These are phyloP conservation scores for Agrochola lota DNA, from an alignment of 2,888 invertebrate species.

Conservation along the genomic window DNA sequence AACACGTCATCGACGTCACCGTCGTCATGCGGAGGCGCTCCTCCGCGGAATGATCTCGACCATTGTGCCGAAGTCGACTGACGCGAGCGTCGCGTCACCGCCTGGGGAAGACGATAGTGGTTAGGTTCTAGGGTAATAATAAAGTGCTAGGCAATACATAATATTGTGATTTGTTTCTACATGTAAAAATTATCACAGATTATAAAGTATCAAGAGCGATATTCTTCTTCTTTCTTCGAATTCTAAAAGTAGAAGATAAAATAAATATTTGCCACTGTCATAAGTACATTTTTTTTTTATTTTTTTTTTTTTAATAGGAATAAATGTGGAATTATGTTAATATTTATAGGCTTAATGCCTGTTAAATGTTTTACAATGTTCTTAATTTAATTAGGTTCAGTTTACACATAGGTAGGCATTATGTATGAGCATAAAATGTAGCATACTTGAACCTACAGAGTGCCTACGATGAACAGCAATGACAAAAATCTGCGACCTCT, in stretches of 20 bases:
- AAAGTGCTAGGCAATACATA: not conserved
- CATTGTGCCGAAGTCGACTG: slow-evolving; percentile 91
- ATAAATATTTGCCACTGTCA: too few relatives aligned
- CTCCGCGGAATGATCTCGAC: slow-evolving; percentile 93
- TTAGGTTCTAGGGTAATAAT: not conserved
- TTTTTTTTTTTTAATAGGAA: too few relatives aligned
- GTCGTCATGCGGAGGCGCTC: slow-evolving; percentile 83
- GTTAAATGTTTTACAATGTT: too few relatives aligned
- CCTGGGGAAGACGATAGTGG: slow-evolving; percentile 70
- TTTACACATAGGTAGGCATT: too few relatives aligned
- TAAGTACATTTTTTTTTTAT: too few relatives aligned
- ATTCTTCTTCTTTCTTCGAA: too few relatives aligned
- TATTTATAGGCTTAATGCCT: too few relatives aligned
- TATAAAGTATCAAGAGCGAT: not conserved
- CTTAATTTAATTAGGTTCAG: not conserved
- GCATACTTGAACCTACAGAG: not conserved
- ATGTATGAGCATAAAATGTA: not conserved
- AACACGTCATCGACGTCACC: slow-evolving; percentile 86
- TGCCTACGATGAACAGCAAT: not conserved
- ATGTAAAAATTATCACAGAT: not conserved
- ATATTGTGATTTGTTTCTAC: not conserved
- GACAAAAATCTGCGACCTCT: not conserved
- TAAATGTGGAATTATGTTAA: too few relatives aligned
- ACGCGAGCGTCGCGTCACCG: slow-evolving; percentile 91
- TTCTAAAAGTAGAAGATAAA: too few relatives aligned